Evolutionary conservation across 2,113 vertebrate species (phyloP).

Genomic region (Hystrix cristata): DNA sequence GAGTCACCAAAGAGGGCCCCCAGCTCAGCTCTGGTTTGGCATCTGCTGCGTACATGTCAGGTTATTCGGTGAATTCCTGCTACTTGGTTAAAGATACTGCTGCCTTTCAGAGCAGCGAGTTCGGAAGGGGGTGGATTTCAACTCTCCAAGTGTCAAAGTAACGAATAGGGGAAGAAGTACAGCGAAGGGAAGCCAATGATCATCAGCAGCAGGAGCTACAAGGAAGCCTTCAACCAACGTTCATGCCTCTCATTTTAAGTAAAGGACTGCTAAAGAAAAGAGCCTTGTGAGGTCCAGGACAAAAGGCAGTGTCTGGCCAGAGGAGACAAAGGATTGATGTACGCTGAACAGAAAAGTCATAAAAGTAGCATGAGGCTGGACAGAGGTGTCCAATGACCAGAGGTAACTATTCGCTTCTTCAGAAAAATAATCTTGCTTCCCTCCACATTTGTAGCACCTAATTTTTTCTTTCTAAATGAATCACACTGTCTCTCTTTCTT

Average conservation of each 20-base stretch:
- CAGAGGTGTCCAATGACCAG: background rate
- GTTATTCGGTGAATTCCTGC: background rate
- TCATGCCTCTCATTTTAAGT: slow-evolving; percentile 56
- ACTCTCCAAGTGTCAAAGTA: slow-evolving; percentile 63
- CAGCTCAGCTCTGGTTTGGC: background rate
- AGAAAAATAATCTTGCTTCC: background rate
- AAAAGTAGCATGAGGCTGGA: background rate
- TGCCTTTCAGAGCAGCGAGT: background rate
- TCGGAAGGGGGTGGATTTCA: slow-evolving; percentile 20
- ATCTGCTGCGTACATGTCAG: background rate
- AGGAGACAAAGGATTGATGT: background rate
- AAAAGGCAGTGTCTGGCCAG: background rate
- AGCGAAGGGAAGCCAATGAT: slow-evolving; percentile 54
- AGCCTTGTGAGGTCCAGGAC: background rate
- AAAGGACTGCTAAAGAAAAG: slow-evolving; percentile 54
- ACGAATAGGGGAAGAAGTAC: slow-evolving; percentile 61
- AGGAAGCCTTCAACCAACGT: slow-evolving; percentile 57
- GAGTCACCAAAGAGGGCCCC: background rate
- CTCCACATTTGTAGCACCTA: background rate
- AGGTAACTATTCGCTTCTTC: background rate
- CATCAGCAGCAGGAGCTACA: slow-evolving; percentile 33
- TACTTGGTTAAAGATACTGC: slow-evolving; percentile 57
- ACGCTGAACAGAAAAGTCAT: slow-evolving; percentile 17
- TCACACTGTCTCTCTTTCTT: slow-evolving; percentile 12
- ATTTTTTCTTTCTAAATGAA: slow-evolving; percentile 24